Conservation (phyloP, 2,888 invertebrate species). For the Tachina lurida region DNA sequence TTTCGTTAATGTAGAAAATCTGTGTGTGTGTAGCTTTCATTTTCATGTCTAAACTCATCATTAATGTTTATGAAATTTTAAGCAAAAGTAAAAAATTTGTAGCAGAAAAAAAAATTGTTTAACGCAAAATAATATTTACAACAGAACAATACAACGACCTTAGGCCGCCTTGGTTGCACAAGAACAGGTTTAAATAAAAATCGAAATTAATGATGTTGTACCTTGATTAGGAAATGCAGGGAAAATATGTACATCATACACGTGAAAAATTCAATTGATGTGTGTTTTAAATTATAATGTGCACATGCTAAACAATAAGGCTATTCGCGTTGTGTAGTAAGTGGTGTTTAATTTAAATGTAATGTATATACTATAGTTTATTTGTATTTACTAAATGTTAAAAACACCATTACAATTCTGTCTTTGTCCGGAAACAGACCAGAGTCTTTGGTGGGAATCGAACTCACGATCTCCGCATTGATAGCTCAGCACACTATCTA, state of each 20-base stretch:
- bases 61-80: constrained; percentile 26
- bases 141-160: neutral
- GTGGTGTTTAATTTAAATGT: too few relatives aligned
- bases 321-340: too few relatives aligned
- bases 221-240: neutral
- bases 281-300: neutral
- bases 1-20: constrained; percentile 25
- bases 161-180: neutral
- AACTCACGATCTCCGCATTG: too few relatives aligned
- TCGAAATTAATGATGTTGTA: neutral
- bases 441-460: too few relatives aligned
- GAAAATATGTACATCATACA: neutral
- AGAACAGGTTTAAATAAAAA: neutral
- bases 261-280: neutral
- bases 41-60: constrained; percentile 59
- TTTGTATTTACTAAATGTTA: too few relatives aligned
- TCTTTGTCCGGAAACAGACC: too few relatives aligned
- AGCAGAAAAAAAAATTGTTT: neutral
- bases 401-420: too few relatives aligned
- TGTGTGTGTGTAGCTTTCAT: constrained; percentile 50
- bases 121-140: neutral
- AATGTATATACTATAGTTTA: too few relatives aligned
- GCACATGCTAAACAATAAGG: too few relatives aligned
- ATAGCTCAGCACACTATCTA: too few relatives aligned
- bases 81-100: neutral